These are phyloP conservation scores for Cepaea nemoralis DNA, from an alignment of 1,140 invertebrate genomes.

Conservation along the genomic window DNA sequence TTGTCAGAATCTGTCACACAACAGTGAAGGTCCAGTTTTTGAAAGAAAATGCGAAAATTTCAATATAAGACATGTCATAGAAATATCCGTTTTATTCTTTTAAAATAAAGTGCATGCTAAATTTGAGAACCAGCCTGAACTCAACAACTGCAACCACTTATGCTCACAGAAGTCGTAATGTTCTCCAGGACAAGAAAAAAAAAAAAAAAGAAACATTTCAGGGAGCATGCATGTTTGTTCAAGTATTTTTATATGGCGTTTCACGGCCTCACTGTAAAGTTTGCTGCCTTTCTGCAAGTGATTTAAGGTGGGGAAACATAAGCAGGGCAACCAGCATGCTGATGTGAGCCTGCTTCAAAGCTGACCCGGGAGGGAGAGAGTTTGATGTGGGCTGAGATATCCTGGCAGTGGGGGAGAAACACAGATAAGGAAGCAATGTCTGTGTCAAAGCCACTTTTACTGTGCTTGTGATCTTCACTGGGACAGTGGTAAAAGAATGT, in stretches of 20 bases:
- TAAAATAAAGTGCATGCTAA: not conserved
- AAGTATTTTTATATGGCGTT: not conserved
- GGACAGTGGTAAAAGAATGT: not conserved
- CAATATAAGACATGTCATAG: not conserved
- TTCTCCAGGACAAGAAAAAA: not conserved
- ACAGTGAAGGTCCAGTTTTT: not conserved
- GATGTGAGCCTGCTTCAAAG: not conserved
- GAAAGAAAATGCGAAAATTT: not conserved
- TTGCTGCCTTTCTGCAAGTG: not conserved
- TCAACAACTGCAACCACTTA: not conserved
- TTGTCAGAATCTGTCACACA: not conserved
- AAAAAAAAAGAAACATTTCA: not conserved
- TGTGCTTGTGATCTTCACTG: not conserved
- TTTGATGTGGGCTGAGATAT: not conserved
- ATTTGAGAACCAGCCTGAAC: not conserved
- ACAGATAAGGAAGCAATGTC: not conserved
- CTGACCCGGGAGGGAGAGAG: not conserved
- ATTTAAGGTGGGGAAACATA: not conserved
- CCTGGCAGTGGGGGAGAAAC: not conserved
- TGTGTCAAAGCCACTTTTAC: not conserved
- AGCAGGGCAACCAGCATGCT: not conserved
- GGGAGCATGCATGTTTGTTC: not conserved
- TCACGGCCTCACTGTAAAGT: not conserved
- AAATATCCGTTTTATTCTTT: too few species aligned
- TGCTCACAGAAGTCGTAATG: not conserved